Evolutionary conservation across 2,888 invertebrate species (phyloP).

Genomic region (Pogonocherus hispidulus): DNA sequence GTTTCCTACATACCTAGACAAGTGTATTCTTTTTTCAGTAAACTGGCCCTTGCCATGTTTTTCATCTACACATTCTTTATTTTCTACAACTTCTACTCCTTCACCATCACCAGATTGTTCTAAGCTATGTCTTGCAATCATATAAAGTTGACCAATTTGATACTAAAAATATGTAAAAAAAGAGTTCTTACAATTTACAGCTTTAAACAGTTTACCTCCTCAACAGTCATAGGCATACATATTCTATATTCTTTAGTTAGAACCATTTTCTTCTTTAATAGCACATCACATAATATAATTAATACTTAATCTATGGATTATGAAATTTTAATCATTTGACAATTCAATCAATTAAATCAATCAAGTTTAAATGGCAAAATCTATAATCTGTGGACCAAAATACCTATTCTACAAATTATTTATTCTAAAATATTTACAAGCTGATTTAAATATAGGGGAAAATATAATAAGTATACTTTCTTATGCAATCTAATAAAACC

Average conservation of each 20-base stretch:
- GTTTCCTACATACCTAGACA: slow-evolving; percentile 86
- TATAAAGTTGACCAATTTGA: slow-evolving; percentile 91
- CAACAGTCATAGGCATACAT: slow-evolving; percentile 92
- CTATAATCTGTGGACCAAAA: too few relatives aligned
- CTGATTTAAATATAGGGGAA: too few relatives aligned
- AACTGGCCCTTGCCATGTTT: slow-evolving; percentile 87
- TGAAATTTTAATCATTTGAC: too few relatives aligned
- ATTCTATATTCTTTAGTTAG: slow-evolving; percentile 90
- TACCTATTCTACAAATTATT: too few relatives aligned
- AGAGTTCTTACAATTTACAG: slow-evolving; percentile 16
- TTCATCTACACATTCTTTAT: slow-evolving; percentile 83
- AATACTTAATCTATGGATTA: too few relatives aligned
- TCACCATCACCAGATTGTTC: slow-evolving; percentile 92
- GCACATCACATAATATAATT: too few relatives aligned
- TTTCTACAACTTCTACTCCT: slow-evolving; percentile 92
- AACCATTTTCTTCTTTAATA: slow-evolving; percentile 75
- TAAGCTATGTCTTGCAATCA: slow-evolving; percentile 94
- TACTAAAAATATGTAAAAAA: slow-evolving; percentile 74
- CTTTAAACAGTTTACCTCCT: slow-evolving; percentile 78
- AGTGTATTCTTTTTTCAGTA: slow-evolving; percentile 91
- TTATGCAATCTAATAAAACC: too few relatives aligned
- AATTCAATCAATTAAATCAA: too few relatives aligned
- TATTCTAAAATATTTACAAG: too few relatives aligned
- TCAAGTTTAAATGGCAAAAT: too few relatives aligned
- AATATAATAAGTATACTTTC: too few relatives aligned